Conservation (phyloP, 2,113 vertebrate species). For the Sander lucioperca region DNA sequence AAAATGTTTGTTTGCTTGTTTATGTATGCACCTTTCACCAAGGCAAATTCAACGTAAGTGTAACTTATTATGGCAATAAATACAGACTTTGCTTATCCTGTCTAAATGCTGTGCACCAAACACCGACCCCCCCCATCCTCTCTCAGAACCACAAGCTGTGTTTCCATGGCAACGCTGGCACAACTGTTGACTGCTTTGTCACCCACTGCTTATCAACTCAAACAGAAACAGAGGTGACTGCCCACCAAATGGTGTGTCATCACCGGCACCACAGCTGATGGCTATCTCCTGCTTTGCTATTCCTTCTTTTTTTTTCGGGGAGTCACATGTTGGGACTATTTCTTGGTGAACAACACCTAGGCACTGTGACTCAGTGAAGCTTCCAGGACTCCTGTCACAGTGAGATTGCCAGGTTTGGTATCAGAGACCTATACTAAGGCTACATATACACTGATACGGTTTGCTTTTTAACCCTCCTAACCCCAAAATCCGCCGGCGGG, state of each 20-base stretch:
- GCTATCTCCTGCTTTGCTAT: background rate
- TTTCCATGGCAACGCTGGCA: conserved; percentile 52
- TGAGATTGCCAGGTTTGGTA: too few species aligned
- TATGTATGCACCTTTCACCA: too few species aligned
- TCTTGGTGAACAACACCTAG: background rate
- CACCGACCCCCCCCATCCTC: background rate
- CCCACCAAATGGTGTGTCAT: conserved; percentile 19
- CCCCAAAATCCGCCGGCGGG: too few species aligned
- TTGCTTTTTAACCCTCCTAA: too few species aligned
- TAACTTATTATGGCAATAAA: too few species aligned
- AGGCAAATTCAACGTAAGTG: too few species aligned
- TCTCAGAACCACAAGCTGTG: conserved; percentile 21
- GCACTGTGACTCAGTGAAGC: background rate
- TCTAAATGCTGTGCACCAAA: too few species aligned
- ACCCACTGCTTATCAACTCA: conserved; percentile 43
- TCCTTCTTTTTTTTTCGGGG: background rate
- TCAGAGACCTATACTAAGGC: too few species aligned
- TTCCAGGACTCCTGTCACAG: background rate
- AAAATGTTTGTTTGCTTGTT: too few species aligned
- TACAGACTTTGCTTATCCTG: too few species aligned
- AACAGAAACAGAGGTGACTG: conserved; percentile 38
- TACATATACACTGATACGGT: too few species aligned
- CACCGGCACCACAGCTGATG: background rate
- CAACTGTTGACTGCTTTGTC: conserved; percentile 29
- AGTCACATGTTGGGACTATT: background rate